These are phyloP conservation scores for Calameuta filiformis DNA, from an alignment of 2,888 invertebrate species.

Conservation along the genomic window DNA sequence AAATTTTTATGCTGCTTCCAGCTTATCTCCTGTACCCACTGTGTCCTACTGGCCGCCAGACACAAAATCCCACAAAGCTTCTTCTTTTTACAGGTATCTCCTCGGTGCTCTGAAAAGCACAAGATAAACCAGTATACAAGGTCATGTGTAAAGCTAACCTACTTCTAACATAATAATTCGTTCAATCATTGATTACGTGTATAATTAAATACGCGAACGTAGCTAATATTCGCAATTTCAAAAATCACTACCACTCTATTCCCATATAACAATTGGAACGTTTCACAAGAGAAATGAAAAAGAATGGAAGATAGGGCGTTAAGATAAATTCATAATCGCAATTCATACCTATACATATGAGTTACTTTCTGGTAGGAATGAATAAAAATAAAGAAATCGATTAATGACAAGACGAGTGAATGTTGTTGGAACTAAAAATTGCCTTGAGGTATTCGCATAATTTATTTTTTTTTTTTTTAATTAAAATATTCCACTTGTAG, in stretches of 20 bases:
- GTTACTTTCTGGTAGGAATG: not conserved
- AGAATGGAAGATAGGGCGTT: not conserved
- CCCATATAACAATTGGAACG: not conserved
- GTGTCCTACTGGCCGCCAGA: too few relatives aligned
- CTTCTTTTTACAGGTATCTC: too few relatives aligned
- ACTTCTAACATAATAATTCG: not conserved
- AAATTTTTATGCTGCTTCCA: too few relatives aligned
- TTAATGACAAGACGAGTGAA: not conserved
- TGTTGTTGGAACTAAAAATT: not conserved
- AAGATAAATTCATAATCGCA: not conserved
- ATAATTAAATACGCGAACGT: not conserved
- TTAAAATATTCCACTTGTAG: not conserved
- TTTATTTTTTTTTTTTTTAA: not conserved
- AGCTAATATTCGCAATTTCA: not conserved
- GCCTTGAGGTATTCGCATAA: not conserved
- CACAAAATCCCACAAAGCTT: too few relatives aligned
- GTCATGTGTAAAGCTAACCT: not conserved
- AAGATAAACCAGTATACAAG: not conserved
- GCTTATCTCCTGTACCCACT: too few relatives aligned
- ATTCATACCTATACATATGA: not conserved
- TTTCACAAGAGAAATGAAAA: not conserved
- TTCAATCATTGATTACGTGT: not conserved
- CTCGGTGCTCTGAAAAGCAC: not conserved
- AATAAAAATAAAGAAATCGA: not conserved
- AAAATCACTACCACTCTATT: not conserved